phyloP scores from a whole-genome alignment of 1,140 invertebrate species.

The Drosophila hydei region DNA sequence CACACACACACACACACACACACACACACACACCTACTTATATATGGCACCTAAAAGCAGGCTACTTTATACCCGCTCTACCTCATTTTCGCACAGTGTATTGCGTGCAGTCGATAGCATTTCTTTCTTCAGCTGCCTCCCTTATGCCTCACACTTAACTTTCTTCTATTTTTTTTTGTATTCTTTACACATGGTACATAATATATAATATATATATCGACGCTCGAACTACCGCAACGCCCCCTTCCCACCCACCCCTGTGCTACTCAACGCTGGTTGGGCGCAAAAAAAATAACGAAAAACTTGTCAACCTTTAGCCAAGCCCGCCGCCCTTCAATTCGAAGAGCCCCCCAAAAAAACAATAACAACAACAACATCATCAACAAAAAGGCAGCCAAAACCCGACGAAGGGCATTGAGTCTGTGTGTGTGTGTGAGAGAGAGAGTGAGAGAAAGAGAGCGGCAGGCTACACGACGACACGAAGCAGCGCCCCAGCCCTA shows the following conservation, averaged over 20 bases:
- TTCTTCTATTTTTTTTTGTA: conserved; percentile 20
- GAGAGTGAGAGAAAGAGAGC: conserved; percentile 19
- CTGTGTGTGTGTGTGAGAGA: background rate
- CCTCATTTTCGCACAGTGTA: conserved; percentile 31
- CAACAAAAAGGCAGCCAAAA: conserved; percentile 12
- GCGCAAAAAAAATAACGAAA: conserved; percentile 29
- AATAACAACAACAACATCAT: conserved; percentile 14
- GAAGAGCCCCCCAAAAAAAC: conserved; percentile 49
- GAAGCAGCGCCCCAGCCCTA: conserved; percentile 26
- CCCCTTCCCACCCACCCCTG: background rate
- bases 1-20: conserved; percentile 15
- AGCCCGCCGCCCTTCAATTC: conserved; percentile 57
- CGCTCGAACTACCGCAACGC: conserved; percentile 12
- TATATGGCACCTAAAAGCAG: conserved; percentile 79
- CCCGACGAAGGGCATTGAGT: conserved; percentile 56
- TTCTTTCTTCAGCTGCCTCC: conserved; percentile 32
- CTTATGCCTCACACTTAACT: too few species aligned
- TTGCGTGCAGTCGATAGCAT: conserved; percentile 73
- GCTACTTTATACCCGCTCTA: conserved; percentile 58
- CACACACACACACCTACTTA: background rate
- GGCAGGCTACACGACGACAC: conserved; percentile 55
- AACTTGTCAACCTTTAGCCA: conserved; percentile 49
- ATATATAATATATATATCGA: conserved; percentile 14
- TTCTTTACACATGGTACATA: conserved; percentile 63
- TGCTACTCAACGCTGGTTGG: conserved; percentile 45